A percentile compares a stretch with the other conserved stretches of the same genome.
Evolutionary conservation across 1,140 invertebrate species (phyloP).

Genomic region (Drosophila guanche): DNA sequence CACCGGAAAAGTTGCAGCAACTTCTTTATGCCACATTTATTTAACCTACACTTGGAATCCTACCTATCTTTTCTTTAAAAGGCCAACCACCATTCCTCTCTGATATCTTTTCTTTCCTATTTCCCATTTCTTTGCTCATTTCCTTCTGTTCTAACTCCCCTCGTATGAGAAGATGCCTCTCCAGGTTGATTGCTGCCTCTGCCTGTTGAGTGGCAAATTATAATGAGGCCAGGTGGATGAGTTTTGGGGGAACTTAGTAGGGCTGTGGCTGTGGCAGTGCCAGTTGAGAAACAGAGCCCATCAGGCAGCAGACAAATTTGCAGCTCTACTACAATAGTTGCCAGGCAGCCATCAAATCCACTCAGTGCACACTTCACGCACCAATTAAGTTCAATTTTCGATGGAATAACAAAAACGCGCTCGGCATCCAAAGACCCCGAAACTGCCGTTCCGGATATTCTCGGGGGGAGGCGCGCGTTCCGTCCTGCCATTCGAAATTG

Average conservation of each 20-base stretch:
- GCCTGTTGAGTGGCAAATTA: conserved; percentile 57
- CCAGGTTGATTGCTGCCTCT: conserved; percentile 52
- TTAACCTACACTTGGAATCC: too few relatives aligned
- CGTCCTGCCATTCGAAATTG: conserved; percentile 56
- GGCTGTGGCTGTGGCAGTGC: neutral
- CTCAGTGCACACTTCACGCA: conserved; percentile 69
- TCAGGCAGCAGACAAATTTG: conserved; percentile 34
- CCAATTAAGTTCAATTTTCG: conserved; percentile 78
- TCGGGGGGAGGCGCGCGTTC: conserved; percentile 6
- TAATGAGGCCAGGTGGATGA: conserved; percentile 53
- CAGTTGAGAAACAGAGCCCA: neutral
- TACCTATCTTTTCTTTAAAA: too few relatives aligned
- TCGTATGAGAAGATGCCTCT: conserved; percentile 16
- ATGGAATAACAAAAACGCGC: conserved; percentile 55
- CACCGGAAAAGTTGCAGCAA: too few relatives aligned
- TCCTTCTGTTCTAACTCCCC: conserved; percentile 9
- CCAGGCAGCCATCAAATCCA: conserved; percentile 62
- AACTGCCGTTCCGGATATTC: conserved; percentile 6
- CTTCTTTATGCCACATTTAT: too few relatives aligned
- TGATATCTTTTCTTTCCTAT: too few relatives aligned
- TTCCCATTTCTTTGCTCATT: neutral
- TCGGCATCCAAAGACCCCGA: conserved; percentile 8
- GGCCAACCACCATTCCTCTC: too few relatives aligned
- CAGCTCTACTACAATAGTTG: conserved; percentile 47
- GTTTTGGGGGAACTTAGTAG: neutral